Conservation (phyloP, 2,797 vertebrate genomes). For the Rhodeus uyekii region DNA sequence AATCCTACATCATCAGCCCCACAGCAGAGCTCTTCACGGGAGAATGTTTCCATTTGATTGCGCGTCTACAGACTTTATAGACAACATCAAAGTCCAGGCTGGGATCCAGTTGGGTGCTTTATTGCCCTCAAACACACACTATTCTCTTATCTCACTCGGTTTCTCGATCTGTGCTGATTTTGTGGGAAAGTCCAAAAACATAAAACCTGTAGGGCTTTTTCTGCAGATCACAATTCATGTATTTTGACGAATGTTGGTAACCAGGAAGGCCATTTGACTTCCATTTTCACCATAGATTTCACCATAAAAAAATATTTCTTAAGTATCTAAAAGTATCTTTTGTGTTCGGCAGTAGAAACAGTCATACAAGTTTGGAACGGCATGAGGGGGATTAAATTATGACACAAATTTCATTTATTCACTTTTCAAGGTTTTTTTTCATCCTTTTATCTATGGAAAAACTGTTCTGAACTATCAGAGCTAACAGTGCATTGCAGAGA, state of each 20-base stretch:
- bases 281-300: too few species aligned
- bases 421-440: background rate
- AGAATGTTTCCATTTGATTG: conserved; percentile 11
- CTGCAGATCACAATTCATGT: background rate
- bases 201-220: background rate
- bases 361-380: background rate
- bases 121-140: conserved; percentile 1
- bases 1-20: background rate
- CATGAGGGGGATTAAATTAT: background rate
- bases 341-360: background rate
- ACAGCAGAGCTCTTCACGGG: background rate
- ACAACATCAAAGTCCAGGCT: background rate
- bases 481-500: background rate
- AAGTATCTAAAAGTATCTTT: background rate
- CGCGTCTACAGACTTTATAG: background rate
- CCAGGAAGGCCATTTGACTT: background rate
- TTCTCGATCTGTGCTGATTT: background rate
- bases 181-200: background rate
- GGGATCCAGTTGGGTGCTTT: background rate
- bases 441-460: background rate
- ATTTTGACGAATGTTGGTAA: background rate
- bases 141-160: conserved; percentile 18
- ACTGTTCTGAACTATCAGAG: background rate
- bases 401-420: background rate
- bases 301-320: too few species aligned